A percentile compares a stretch with the other conserved stretches of the same genome.
Evolutionary conservation across 2,888 invertebrate genomes (phyloP).

Genomic region (Amiota communis): DNA sequence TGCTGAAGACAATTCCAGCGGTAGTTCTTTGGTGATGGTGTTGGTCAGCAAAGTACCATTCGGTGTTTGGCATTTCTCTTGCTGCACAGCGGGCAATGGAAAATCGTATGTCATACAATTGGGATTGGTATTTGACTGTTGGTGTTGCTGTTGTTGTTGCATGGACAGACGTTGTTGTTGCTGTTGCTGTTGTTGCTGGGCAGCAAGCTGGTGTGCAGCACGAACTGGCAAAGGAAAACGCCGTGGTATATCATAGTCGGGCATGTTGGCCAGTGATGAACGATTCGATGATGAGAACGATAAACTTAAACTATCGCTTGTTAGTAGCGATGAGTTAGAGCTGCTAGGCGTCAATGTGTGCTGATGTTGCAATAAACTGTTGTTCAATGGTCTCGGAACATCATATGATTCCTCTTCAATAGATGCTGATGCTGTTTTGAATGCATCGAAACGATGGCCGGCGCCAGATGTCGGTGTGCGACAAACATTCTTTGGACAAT

Average conservation of each 20-base stretch:
- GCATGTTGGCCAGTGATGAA: slow-evolving; percentile 76
- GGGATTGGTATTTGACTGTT: slow-evolving; percentile 44
- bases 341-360: slow-evolving; percentile 79
- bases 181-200: slow-evolving; percentile 43
- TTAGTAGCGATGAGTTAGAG: slow-evolving; percentile 79
- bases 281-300: slow-evolving; percentile 75
- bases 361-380: slow-evolving; percentile 72
- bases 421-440: slow-evolving; percentile 68
- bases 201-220: slow-evolving; percentile 48
- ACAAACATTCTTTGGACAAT: slow-evolving; percentile 74
- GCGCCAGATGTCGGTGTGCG: slow-evolving; percentile 60
- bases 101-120: slow-evolving; percentile 77
- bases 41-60: slow-evolving; percentile 35
- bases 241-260: slow-evolving; percentile 82
- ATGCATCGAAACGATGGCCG: slow-evolving; percentile 63
- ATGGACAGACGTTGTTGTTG: slow-evolving; percentile 38
- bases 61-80: slow-evolving; percentile 58
- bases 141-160: slow-evolving; percentile 37
- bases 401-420: slow-evolving; percentile 78
- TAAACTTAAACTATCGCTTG: slow-evolving; percentile 77
- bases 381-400: slow-evolving; percentile 76
- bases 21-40: slow-evolving; percentile 76
- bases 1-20: slow-evolving; percentile 83
- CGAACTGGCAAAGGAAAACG: slow-evolving; percentile 72
- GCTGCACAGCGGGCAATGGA: slow-evolving; percentile 72